phyloP scores from a whole-genome alignment of 2,797 vertebrate genomes.

The Myripristis murdjan region DNA sequence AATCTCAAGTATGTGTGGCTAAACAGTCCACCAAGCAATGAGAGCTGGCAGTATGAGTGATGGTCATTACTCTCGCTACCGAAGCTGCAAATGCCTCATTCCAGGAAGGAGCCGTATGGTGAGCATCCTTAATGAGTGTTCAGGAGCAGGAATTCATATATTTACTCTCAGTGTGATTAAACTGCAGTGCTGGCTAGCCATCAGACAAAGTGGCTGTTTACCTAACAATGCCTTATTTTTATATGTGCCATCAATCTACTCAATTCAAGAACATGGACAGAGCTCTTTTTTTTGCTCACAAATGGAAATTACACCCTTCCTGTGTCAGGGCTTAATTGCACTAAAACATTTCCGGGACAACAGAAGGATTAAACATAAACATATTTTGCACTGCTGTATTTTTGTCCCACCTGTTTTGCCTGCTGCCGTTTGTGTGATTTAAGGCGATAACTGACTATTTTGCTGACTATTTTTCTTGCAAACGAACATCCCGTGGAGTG shows the following conservation, averaged over 20 bases:
- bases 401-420: conserved; percentile 36
- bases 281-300: conserved; percentile 11
- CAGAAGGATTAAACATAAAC: conserved; percentile 60
- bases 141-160: conserved; percentile 69
- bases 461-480: conserved; percentile 32
- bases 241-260: conserved; percentile 48
- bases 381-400: conserved; percentile 59
- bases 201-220: conserved; percentile 65
- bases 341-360: conserved; percentile 32
- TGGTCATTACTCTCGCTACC: conserved; percentile 68
- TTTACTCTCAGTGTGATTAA: conserved; percentile 73
- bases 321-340: conserved; percentile 31
- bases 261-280: conserved; percentile 29
- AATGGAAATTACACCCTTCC: conserved; percentile 47
- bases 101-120: conserved; percentile 64
- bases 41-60: conserved; percentile 71
- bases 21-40: conserved; percentile 65
- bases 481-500: conserved; percentile 37
- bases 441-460: conserved; percentile 67
- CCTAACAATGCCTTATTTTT: conserved; percentile 60
- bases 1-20: conserved; percentile 63
- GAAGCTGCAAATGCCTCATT: conserved; percentile 70
- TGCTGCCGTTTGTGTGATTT: conserved; percentile 21
- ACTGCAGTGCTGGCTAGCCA: conserved; percentile 50
- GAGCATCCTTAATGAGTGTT: conserved; percentile 71